A percentile compares a stretch with the other conserved stretches of the same genome.
phyloP scores from a whole-genome alignment of 2,797 vertebrate species.

The Sebastes diploproa region DNA sequence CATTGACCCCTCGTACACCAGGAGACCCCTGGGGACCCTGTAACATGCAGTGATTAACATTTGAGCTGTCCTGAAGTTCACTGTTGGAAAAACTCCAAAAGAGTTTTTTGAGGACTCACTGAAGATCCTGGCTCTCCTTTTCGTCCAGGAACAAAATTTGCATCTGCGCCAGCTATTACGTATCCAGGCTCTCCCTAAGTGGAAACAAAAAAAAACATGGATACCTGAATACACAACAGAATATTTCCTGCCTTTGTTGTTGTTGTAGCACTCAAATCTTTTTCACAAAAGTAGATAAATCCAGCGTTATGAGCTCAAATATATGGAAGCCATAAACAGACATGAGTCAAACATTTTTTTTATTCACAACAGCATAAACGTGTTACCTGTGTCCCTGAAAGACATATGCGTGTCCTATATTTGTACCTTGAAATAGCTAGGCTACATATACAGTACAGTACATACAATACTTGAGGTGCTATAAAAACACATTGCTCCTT shows the following conservation, averaged over 20 bases:
- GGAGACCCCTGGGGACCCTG: constrained; percentile 83
- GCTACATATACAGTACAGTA: no score
- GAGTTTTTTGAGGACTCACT: constrained; percentile 72
- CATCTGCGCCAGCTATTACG: constrained; percentile 83
- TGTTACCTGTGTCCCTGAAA: no score
- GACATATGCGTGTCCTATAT: no score
- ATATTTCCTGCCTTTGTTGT: accelerated
- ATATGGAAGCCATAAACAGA: no score
- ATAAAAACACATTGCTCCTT: no score
- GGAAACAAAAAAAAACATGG: not conserved
- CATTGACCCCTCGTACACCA: constrained; percentile 85
- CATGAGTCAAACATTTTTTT: no score
- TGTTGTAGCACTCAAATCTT: no score
- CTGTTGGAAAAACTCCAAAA: not conserved
- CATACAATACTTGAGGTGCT: no score
- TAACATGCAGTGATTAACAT: not conserved
- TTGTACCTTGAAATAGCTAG: no score
- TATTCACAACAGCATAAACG: no score
- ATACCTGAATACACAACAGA: not conserved
- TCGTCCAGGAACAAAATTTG: constrained; percentile 80
- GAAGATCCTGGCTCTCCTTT: constrained; percentile 88
- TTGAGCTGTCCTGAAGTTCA: not conserved
- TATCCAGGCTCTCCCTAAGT: constrained; percentile 90
- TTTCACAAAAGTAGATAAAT: not conserved
- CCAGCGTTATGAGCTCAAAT: not conserved